Evolutionary conservation across 2,888 invertebrate genomes (phyloP).

Genomic region (Synanthedon myopaeformis): DNA sequence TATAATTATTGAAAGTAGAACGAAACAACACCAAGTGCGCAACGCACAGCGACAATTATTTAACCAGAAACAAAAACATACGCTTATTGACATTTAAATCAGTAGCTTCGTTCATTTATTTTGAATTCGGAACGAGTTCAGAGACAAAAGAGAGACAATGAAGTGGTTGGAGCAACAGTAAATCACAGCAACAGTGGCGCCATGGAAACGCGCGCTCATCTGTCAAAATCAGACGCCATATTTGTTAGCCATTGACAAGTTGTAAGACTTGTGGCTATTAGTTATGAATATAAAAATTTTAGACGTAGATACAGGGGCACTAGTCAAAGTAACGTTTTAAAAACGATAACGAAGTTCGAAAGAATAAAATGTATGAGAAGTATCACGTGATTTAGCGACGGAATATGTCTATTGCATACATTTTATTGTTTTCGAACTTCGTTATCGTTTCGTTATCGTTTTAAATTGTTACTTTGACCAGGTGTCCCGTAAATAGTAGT

Average conservation of each 20-base stretch:
- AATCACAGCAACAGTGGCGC: slow-evolving; percentile 61
- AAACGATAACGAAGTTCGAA: too few relatives aligned
- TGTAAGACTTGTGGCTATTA: neutral
- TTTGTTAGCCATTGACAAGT: slow-evolving; percentile 32
- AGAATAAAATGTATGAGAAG: too few relatives aligned
- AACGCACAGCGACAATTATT: slow-evolving; percentile 20
- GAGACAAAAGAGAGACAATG: slow-evolving; percentile 51
- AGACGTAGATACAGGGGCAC: too few relatives aligned
- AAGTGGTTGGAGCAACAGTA: slow-evolving; percentile 64
- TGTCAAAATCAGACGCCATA: slow-evolving; percentile 54
- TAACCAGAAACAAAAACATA: slow-evolving; percentile 56
- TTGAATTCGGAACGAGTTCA: slow-evolving; percentile 52
- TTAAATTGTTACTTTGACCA: too few relatives aligned
- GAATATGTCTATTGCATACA: too few relatives aligned
- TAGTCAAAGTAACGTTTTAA: too few relatives aligned
- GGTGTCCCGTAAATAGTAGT: too few relatives aligned
- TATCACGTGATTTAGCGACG: too few relatives aligned
- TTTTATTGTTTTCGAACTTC: too few relatives aligned
- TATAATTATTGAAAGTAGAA: slow-evolving; percentile 1
- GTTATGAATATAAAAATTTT: too few relatives aligned
- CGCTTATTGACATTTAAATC: slow-evolving; percentile 63
- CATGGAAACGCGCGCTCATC: slow-evolving; percentile 48
- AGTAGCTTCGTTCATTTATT: slow-evolving; percentile 62
- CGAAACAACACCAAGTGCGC: slow-evolving; percentile 1
- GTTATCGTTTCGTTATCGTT: too few relatives aligned